Percentiles rank a stretch among this genome's conserved stretches.
Evolutionary conservation across 2,113 vertebrate genomes (phyloP).

Genomic region (Anoura caudifer): DNA sequence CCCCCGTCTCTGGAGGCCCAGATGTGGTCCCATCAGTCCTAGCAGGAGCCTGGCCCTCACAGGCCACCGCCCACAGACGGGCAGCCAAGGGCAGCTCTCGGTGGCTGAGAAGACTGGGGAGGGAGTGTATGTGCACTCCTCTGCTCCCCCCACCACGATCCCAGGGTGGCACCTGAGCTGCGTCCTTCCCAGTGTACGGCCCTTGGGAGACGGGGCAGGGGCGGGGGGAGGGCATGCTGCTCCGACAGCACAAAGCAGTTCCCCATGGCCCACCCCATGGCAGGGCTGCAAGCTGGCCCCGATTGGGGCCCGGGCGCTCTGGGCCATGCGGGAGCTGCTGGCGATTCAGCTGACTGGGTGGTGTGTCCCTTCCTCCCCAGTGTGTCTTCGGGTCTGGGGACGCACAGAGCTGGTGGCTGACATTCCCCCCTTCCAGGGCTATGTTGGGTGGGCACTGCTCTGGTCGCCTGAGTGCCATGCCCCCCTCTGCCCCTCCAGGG

Average conservation of each 20-base stretch:
- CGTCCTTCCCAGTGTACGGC: neutral
- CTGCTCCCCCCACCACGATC: fast-evolving
- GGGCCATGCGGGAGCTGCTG: neutral
- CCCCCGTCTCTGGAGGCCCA: neutral
- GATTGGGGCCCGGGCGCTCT: neutral
- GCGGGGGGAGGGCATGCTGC: neutral
- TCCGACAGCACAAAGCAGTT: fast-evolving
- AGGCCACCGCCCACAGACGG: no score
- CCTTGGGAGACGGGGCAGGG: no score
- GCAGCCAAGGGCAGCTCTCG: no score
- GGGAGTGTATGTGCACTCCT: fast-evolving
- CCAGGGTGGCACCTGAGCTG: neutral
- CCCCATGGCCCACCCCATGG: no score
- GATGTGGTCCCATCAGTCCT: no score
- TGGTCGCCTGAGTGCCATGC: fast-evolving
- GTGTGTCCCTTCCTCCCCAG: fast-evolving
- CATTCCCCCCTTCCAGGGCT: no score
- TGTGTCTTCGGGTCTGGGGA: fast-evolving
- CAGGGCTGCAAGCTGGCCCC: neutral
- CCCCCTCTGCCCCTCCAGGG: neutral
- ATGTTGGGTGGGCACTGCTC: neutral
- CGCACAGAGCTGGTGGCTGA: fast-evolving
- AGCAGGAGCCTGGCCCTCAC: no score
- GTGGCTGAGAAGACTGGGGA: no score
- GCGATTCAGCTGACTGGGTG: fast-evolving